Conservation (phyloP, 2,888 invertebrate species). For the Lasioglossum vierecki region DNA sequence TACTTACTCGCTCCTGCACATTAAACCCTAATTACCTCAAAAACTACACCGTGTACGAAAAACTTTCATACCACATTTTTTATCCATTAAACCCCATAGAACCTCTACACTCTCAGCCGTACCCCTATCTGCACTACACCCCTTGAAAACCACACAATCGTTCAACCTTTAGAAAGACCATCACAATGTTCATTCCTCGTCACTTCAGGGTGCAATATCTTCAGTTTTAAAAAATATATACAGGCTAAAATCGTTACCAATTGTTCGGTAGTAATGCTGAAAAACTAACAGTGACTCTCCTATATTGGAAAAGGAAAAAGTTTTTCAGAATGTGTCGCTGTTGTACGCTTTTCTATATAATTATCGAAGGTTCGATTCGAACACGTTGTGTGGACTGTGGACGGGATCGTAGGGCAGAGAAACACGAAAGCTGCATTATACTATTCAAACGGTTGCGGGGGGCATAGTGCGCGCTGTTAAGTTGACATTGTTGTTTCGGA, state of each 20-base stretch:
- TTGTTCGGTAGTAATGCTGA: not conserved
- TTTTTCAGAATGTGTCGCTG: no score
- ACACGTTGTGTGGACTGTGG: not conserved
- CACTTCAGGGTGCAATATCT: not conserved
- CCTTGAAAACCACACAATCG: not conserved
- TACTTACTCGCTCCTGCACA: not conserved
- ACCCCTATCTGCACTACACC: not conserved
- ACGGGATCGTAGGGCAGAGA: conserved; percentile 14
- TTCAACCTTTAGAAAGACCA: not conserved
- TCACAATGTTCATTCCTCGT: not conserved
- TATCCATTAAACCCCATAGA: not conserved
- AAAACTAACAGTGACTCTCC: no score
- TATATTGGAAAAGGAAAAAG: no score
- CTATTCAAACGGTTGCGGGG: conserved; percentile 80
- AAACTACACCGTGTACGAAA: not conserved
- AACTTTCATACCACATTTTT: not conserved
- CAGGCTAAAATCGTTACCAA: not conserved
- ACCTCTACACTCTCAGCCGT: not conserved
- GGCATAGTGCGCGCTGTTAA: conserved; percentile 69
- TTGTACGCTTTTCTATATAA: no score
- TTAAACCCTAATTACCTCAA: not conserved
- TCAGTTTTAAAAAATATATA: not conserved
- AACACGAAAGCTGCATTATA: conserved; percentile 81
- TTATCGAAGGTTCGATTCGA: not conserved
- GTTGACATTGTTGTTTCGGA: conserved; percentile 83